Conservation (phyloP, 2,797 vertebrate species). For the Hippoglossus hippoglossus region DNA sequence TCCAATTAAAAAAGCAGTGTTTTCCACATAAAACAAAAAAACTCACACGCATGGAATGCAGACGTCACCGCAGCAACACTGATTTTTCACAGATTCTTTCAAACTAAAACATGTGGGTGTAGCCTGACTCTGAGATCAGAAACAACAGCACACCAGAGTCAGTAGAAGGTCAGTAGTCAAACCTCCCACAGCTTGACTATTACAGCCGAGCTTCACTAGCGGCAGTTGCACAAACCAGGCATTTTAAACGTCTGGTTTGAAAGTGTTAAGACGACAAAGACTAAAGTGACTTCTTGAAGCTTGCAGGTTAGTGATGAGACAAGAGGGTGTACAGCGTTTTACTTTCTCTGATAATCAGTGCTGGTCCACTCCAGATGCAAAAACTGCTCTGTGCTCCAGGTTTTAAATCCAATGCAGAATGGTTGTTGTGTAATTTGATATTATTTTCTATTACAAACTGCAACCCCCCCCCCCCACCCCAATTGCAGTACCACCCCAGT, state of each 20-base stretch:
- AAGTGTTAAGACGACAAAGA: slow-evolving; percentile 27
- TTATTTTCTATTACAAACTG: slow-evolving; percentile 12
- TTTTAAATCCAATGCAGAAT: not conserved
- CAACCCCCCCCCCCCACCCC: slow-evolving; percentile 10
- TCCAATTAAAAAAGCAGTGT: too few species aligned
- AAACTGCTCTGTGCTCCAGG: slow-evolving; percentile 17
- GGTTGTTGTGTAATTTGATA: slow-evolving; percentile 6
- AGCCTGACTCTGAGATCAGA: slow-evolving; percentile 10
- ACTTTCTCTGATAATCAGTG: slow-evolving; percentile 2
- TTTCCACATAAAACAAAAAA: too few species aligned
- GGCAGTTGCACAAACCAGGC: slow-evolving; percentile 29
- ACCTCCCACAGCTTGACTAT: slow-evolving; percentile 8
- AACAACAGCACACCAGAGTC: slow-evolving; percentile 22
- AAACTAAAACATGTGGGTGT: too few species aligned
- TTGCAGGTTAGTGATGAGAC: slow-evolving; percentile 42
- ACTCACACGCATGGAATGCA: too few species aligned
- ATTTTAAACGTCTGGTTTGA: slow-evolving; percentile 29
- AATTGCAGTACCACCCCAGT: slow-evolving; percentile 76
- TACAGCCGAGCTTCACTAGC: slow-evolving; percentile 26
- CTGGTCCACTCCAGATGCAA: slow-evolving; percentile 21
- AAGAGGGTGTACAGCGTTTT: slow-evolving; percentile 14
- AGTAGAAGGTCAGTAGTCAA: slow-evolving; percentile 31
- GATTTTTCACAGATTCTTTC: too few species aligned
- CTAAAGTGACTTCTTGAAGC: slow-evolving; percentile 10
- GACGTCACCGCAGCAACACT: too few species aligned